A percentile compares a stretch with the other conserved stretches of the same genome.
phyloP scores from a whole-genome alignment of 1,140 invertebrate genomes.

The Drosophila saltans region DNA sequence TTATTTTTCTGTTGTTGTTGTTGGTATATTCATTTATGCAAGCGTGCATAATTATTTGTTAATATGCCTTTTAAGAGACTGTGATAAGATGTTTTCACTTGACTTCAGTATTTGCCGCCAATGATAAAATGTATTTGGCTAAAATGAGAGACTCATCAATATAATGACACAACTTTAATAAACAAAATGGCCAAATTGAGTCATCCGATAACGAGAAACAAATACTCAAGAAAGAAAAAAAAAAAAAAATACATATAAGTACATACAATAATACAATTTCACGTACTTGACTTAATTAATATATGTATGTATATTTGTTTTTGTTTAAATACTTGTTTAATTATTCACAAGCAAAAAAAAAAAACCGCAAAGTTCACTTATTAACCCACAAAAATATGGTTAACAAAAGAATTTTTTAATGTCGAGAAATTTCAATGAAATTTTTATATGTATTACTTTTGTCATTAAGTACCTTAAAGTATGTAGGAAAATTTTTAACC shows the following conservation, averaged over 20 bases:
- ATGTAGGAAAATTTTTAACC: too few species aligned
- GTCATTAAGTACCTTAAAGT: too few species aligned
- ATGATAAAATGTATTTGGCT: slow-evolving; percentile 12
- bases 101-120: slow-evolving; percentile 15
- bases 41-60: slow-evolving; percentile 76
- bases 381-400: not conserved
- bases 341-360: slow-evolving; percentile 17
- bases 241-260: not conserved
- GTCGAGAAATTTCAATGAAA: too few species aligned
- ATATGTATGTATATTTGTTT: slow-evolving; percentile 28
- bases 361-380: not conserved
- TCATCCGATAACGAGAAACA: slow-evolving; percentile 24
- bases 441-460: too few species aligned
- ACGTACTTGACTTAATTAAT: slow-evolving; percentile 59
- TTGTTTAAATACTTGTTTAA: slow-evolving; percentile 46
- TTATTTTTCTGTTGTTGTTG: slow-evolving; percentile 28
- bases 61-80: slow-evolving; percentile 69
- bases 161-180: slow-evolving; percentile 66
- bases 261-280: slow-evolving; percentile 32
- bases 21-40: slow-evolving; percentile 63
- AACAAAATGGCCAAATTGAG: slow-evolving; percentile 38
- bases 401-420: not conserved
- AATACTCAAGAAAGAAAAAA: slow-evolving; percentile 11
- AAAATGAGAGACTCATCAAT: slow-evolving; percentile 54
- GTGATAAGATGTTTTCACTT: slow-evolving; percentile 55